phyloP scores from a whole-genome alignment of 2,797 vertebrate genomes.

The Coregonus ussuriensis region DNA sequence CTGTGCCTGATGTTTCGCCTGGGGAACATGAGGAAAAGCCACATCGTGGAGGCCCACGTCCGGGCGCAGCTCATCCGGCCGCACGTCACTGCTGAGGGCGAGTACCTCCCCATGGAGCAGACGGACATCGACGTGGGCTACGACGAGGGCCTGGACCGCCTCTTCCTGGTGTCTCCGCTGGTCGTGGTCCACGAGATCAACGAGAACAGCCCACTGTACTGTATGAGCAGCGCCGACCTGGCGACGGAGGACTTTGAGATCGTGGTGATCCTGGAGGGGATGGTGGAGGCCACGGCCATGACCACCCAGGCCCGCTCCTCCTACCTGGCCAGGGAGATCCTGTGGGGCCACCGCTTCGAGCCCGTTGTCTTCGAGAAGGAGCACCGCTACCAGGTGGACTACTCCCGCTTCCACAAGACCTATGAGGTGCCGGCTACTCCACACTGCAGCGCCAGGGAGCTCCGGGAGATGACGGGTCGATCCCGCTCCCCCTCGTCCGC shows the following conservation, averaged over 20 bases:
- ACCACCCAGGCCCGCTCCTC: constrained; percentile 97
- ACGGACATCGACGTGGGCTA: constrained; percentile 93
- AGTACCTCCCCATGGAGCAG: constrained; percentile 91
- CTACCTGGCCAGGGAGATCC: constrained; percentile 93
- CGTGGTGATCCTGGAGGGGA: constrained; percentile 95
- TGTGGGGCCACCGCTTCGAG: constrained; percentile 96
- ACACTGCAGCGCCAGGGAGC: constrained; percentile 88
- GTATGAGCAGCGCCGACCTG: constrained; percentile 82
- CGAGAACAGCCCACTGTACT: constrained; percentile 86
- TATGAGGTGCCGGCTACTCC: constrained; percentile 90
- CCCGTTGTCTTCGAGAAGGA: constrained; percentile 89
- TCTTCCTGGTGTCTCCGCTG: constrained; percentile 91
- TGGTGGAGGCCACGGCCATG: constrained; percentile 99
- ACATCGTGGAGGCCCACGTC: constrained; percentile 93
- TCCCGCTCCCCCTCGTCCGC: constrained; percentile 49
- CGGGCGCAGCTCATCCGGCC: constrained; percentile 90
- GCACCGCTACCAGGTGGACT: constrained; percentile 91
- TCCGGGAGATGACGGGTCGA: constrained; percentile 73
- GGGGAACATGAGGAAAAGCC: constrained; percentile 92
- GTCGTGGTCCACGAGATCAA: constrained; percentile 92
- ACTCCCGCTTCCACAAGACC: constrained; percentile 91
- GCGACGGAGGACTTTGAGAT: constrained; percentile 93
- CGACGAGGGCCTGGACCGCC: constrained; percentile 90
- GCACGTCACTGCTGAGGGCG: constrained; percentile 87
- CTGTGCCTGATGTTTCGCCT: constrained; percentile 94